Base-by-base conservation (phyloP, 2,797 vertebrate genomes). In the Micropoecilia bifurca region DNA sequence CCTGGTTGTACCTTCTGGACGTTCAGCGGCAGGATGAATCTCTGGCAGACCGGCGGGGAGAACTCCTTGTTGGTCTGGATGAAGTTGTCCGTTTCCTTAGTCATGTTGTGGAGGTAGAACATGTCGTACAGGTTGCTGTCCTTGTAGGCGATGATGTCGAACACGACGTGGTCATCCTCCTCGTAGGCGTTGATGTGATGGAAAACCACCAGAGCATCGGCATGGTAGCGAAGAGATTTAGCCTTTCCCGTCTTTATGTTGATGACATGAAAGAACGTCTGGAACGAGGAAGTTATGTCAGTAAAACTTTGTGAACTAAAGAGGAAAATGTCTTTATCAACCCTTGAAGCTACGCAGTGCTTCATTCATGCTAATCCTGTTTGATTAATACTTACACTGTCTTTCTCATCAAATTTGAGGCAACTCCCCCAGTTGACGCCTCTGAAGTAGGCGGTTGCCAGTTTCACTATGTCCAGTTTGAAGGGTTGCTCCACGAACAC, bases 181-280 rank as follows among this genome's bases (percentile, higher is more conserved):
- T 99, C 98, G 2, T 97, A 98, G 43, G 98, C 97, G 0, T 99
- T 99, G 80, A 99, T 71, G n/a, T 99, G 98, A 85, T 99, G 98
- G 80, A 97, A 99, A 48, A 96, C 82, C 55, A 99, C 97, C 88
- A 99, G 25, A 3, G 97, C 89, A 28, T 97, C 96, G 0, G 94
- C 88, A 6, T 95, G 95, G 88, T 95, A 97, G 77, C 92, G 96
- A 12, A 87, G 94, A 36, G 90, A 81, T 25, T 96, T 14, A 0
- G 90, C 89, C 75, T 95, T 97, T 53, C 97, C 96, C 0, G 97
- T 99, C 78, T 85, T 95, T 74, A 36, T 96, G 94, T 98, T 89
- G 43, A 99, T 76, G 68, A 99, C 78, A 82, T 99, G 97, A 87
- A 99, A 96, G 81, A 96, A 88, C 0, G 97, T 98, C 98, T 99